A percentile compares a stretch with the other conserved stretches of the same genome.
Evolutionary conservation across 2,888 invertebrate species (phyloP).

Genomic region (Caenorhabditis sp.): DNA sequence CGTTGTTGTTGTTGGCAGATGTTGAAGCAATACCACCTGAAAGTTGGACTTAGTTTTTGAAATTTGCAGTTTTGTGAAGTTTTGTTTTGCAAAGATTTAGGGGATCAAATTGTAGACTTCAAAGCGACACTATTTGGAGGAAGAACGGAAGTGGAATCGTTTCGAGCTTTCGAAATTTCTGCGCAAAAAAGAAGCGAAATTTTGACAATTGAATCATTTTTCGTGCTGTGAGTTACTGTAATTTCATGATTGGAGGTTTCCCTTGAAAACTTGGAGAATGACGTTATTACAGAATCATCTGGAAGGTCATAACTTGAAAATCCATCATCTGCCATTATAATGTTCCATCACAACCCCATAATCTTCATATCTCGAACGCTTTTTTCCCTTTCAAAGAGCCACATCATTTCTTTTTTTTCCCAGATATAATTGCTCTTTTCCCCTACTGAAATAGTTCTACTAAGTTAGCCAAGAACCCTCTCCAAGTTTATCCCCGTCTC

Average conservation of each 20-base stretch:
- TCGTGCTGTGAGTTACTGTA: too few relatives aligned
- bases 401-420: slow-evolving; percentile 11
- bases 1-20: slow-evolving; percentile 43
- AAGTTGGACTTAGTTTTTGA: neutral
- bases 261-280: too few relatives aligned
- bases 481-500: neutral
- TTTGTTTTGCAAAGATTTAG: neutral
- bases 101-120: too few relatives aligned
- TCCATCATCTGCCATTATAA: neutral
- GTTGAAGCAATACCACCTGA: slow-evolving; percentile 59
- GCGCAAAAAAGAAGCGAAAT: too few relatives aligned
- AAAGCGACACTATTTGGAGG: too few relatives aligned
- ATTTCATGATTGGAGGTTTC: too few relatives aligned
- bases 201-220: too few relatives aligned
- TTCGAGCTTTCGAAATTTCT: too few relatives aligned
- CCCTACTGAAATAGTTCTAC: slow-evolving; percentile 13
- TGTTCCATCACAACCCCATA: neutral
- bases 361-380: neutral
- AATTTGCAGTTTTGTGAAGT: neutral
- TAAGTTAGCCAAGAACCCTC: slow-evolving; percentile 5
- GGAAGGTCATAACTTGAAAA: too few relatives aligned
- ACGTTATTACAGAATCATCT: too few relatives aligned
- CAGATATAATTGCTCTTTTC: slow-evolving; percentile 14
- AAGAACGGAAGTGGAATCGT: too few relatives aligned
- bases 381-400: neutral